phyloP scores from a whole-genome alignment of 1,140 invertebrate species.

The Lysiphlebus fabarum region DNA sequence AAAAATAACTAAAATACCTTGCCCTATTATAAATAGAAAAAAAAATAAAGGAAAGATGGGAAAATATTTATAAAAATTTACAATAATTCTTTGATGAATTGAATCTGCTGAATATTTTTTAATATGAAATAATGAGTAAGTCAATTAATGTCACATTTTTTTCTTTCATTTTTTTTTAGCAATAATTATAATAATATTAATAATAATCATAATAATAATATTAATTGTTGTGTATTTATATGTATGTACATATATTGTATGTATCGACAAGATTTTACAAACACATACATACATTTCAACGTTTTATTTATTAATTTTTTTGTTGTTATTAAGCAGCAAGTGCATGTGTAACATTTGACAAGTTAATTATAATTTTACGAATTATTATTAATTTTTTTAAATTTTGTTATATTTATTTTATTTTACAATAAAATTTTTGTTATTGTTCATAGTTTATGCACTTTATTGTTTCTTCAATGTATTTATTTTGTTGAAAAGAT shows the following conservation, averaged over 20 bases:
- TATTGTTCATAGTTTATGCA: no score
- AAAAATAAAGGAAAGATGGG: conserved; percentile 36
- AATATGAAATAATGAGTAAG: conserved; percentile 47
- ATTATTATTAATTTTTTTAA: no score
- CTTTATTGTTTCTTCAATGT: no score
- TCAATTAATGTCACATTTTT: conserved; percentile 48
- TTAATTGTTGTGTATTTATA: conserved; percentile 28
- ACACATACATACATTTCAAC: conserved; percentile 28
- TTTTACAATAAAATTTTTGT: no score
- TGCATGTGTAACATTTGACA: no score
- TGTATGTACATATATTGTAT: conserved; percentile 27
- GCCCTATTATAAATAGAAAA: conserved; percentile 44
- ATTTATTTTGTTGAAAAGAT: no score
- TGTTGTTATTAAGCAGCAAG: conserved; percentile 14
- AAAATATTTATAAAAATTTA: conserved; percentile 32
- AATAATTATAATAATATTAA: conserved; percentile 42
- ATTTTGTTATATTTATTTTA: no score
- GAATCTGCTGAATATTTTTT: conserved; percentile 35
- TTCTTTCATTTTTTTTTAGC: conserved; percentile 37
- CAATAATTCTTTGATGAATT: conserved; percentile 3
- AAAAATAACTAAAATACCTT: no score
- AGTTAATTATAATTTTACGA: no score
- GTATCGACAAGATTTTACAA: conserved; percentile 34
- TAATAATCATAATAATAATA: conserved; percentile 44
- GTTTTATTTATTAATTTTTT: conserved; percentile 30